Conservation (phyloP, 2,888 invertebrate genomes). For the Perithous albicinctus region DNA sequence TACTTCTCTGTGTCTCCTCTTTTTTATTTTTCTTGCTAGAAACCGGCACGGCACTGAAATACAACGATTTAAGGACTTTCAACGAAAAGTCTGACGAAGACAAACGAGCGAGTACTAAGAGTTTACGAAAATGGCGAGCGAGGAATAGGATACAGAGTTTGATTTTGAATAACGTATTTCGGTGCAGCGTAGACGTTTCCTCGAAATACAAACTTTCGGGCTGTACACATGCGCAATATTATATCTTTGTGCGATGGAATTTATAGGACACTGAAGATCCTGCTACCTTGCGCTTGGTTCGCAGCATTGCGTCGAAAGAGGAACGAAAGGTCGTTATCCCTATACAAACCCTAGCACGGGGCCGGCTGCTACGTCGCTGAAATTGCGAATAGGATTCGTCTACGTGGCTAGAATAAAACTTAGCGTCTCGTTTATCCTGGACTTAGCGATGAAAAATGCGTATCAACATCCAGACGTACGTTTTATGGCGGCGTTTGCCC, state of each 20-base stretch:
- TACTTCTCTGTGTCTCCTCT: neutral
- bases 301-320: constrained; percentile 18
- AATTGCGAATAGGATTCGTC: constrained; percentile 73
- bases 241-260: constrained; percentile 12
- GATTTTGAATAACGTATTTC: constrained; percentile 6
- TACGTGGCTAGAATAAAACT: constrained; percentile 73
- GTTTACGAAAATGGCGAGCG: neutral
- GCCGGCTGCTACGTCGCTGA: constrained; percentile 68
- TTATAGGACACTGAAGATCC: constrained; percentile 2
- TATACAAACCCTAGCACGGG: constrained; percentile 11
- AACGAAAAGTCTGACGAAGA: neutral
- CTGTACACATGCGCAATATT: neutral
- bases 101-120: neutral
- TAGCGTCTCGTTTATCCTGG: constrained; percentile 43
- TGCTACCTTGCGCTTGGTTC: neutral
- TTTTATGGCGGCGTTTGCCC: neutral
- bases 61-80: neutral
- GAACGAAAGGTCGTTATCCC: constrained; percentile 3
- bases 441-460: constrained; percentile 20
- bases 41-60: neutral
- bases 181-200: neutral
- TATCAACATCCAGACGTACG: constrained; percentile 11
- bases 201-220: neutral
- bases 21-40: neutral
- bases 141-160: constrained; percentile 7